phyloP scores from a whole-genome alignment of 2,888 invertebrate species.

The Uloborus plumipes region DNA sequence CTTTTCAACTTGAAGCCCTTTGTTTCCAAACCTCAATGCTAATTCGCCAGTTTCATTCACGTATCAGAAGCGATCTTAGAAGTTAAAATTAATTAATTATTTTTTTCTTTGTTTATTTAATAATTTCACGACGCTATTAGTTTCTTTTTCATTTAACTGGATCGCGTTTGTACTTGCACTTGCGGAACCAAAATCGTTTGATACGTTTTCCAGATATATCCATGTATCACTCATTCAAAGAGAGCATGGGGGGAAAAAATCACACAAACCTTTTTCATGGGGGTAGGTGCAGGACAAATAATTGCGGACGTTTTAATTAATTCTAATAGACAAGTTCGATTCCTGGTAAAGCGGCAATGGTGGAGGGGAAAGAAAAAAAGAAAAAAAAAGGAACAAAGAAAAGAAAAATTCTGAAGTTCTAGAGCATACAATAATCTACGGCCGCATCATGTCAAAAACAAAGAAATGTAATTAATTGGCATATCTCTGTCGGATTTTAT shows the following conservation, averaged over 20 bases:
- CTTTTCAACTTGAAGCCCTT: slow-evolving; percentile 11
- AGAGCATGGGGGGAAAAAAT: slow-evolving; percentile 32
- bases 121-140: slow-evolving; percentile 7
- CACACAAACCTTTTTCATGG: background rate
- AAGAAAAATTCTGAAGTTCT: slow-evolving; percentile 24
- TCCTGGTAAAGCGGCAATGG: slow-evolving; percentile 24
- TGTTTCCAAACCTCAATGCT: slow-evolving; percentile 28
- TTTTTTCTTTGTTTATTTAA: slow-evolving; percentile 37
- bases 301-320: slow-evolving; percentile 62
- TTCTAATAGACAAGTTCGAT: slow-evolving; percentile 63
- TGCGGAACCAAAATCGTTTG: no score
- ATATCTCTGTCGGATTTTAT: slow-evolving; percentile 61
- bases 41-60: slow-evolving; percentile 57
- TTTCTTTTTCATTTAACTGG: slow-evolving; percentile 7
- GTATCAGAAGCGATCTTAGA: slow-evolving; percentile 34
- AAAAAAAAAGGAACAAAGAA: slow-evolving; percentile 27
- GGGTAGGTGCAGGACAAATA: slow-evolving; percentile 32
- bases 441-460: slow-evolving; percentile 59
- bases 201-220: slow-evolving; percentile 20
- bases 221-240: slow-evolving; percentile 20
- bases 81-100: slow-evolving; percentile 64
- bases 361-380: slow-evolving; percentile 31
- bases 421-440: slow-evolving; percentile 52
- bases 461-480: slow-evolving; percentile 62
- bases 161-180: slow-evolving; percentile 39